Base-by-base conservation (phyloP, 2,888 invertebrate species). In the Sesia apiformis region DNA sequence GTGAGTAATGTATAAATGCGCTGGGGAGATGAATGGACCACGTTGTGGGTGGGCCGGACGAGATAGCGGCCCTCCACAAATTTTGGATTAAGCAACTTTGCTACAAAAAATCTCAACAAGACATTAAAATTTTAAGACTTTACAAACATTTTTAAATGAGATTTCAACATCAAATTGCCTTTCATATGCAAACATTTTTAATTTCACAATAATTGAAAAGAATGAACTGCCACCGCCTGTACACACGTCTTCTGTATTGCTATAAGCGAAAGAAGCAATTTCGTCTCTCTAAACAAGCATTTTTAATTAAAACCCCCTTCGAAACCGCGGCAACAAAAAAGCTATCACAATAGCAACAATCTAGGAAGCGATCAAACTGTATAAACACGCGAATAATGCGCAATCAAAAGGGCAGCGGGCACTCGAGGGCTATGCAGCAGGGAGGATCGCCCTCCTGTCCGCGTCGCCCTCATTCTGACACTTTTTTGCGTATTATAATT, bases 1-100 rank as follows among this genome's bases (percentile, higher is more conserved):
- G 84, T 85, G 87, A 86, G 87, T 87, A 88, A 88, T 88, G 84
- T 87, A 88, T 86, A 87, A 88, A 89, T 88, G 85, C 85, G 84
- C 76, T 71, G 73, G 79, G 82, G 86, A 82, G 85, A 84, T 80
- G 85, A 84, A 85, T 83, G 84, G 83, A 70, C 77, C 74, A 59
- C 73, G 69, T 65, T 63, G 76, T 72, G 40, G 80, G 74, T 72
- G 78, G 58, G 64, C 69, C 65, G 73, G 67, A 68, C 71, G 73
- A 80, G 84, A 82, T 78, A 78, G 70, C 75, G 68, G 66, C 60
- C 66, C 73, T 72, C 71, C 76, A 72, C 75, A 74, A 80, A 77
- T 80, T 80, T 81, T 78, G 73, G 75, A 78, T 78, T 78, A 75
- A 74, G 65, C 68, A 76, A 79, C 73, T 81, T 81, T 80, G 74